Evolutionary conservation across 2,113 vertebrate species (phyloP), one percentile per base, ranked within the genome.

Genomic region (Canis aureus): DNA sequence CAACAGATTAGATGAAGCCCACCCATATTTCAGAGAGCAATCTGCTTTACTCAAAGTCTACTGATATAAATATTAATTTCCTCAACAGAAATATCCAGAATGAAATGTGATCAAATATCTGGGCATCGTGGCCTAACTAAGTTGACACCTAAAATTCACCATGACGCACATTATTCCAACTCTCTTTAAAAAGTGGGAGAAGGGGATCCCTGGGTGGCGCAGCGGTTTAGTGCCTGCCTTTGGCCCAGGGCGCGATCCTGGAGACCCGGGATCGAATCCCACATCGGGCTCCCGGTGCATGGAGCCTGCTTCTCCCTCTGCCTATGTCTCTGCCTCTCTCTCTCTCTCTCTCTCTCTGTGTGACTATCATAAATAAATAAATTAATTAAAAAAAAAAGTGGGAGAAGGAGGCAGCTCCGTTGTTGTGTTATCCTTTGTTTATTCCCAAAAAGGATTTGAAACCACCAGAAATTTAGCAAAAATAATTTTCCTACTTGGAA

Each of bases 91-190:
- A 69, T 7, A 25, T 57, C 83, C 20, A 35, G 59, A 79, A 79
- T 17, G 62, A 67, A 25, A 17, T 78, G 4, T 49, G 71, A 17
- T 11, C 59, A 66, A 32, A 29, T 22, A 43, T 3, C 3, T 29
- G 20, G 10, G 49, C 59, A 12, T n/a, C 0, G 0, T 32, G 15
- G 55, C 59, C 71, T 51, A 23, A 19, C 13, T 67, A 23, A 23
- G 20, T 0, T 9, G 60, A 43, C 19, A 13, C 49, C 11, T 43
- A 51, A 67, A 49, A 43, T 27, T n/a, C 83, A 49, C 60, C 27
- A 2, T 57, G 60, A 25, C 8, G 0, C 1, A 0, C 0, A 2
- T 62, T 5, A 38, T 5, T 11, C n/a, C 78, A 32, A 3, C 59
- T 11, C 69, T 88, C 22, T 49, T 1, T 8, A 29, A 23, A 57